Percentiles rank a stretch among this genome's conserved stretches.
Conservation (phyloP, 2,113 vertebrate genomes). For the Dendrocopos noguchii region DNA sequence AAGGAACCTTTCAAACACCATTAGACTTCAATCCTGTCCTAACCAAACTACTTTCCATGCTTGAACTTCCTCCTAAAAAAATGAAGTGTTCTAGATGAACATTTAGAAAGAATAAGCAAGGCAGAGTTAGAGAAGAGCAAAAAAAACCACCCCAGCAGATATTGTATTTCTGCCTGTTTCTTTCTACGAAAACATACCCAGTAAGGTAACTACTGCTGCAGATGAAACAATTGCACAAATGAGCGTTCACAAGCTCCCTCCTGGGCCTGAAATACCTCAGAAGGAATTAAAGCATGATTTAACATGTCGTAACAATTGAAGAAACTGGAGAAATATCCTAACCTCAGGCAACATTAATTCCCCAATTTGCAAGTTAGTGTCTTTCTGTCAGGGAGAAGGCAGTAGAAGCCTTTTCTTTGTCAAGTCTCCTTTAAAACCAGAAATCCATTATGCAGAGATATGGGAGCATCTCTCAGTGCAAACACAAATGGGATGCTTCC, state of each 20-base stretch:
- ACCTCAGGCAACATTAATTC: constrained; percentile 20
- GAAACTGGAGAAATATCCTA: constrained; percentile 23
- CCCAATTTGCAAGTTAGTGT: background rate
- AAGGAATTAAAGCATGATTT: constrained; percentile 37
- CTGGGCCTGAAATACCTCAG: constrained; percentile 25
- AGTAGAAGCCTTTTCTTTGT: background rate
- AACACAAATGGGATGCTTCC: background rate
- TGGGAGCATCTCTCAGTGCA: background rate
- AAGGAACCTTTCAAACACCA: constrained; percentile 65
- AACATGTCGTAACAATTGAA: background rate
- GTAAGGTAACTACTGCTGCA: background rate
- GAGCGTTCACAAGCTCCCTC: background rate
- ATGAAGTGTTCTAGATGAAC: background rate
- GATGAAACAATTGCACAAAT: background rate
- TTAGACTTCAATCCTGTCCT: constrained; percentile 28
- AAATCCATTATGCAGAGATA: background rate
- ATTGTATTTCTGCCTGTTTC: background rate
- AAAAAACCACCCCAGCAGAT: background rate
- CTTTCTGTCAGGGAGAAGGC: background rate
- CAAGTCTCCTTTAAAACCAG: background rate
- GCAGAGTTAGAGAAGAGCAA: background rate
- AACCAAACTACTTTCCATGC: constrained; percentile 45
- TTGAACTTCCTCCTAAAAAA: constrained; percentile 47
- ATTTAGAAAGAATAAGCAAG: background rate
- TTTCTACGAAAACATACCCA: background rate